Percentiles rank a stretch among this genome's conserved stretches.
Conservation (phyloP, 1,140 invertebrate species). For the Brachionus sp. region DNA sequence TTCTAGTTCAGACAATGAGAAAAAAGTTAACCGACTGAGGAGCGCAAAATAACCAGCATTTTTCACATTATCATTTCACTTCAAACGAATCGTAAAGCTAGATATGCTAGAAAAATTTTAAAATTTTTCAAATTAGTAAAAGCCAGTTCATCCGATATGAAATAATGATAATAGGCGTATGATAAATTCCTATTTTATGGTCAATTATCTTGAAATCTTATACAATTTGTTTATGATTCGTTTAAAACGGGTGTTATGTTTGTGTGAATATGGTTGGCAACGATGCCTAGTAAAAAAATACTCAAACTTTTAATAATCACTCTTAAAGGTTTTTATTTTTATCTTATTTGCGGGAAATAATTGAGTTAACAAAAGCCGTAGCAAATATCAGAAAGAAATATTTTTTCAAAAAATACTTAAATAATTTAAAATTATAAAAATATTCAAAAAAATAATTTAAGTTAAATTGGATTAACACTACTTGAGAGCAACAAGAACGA, state of each 20-base stretch:
- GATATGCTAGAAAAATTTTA: background rate
- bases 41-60: background rate
- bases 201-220: slow-evolving; percentile 4
- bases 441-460: too few species aligned
- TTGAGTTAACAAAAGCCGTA: background rate
- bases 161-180: slow-evolving; percentile 16
- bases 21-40: background rate
- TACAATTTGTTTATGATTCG: slow-evolving; percentile 10
- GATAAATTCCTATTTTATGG: background rate
- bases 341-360: background rate
- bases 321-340: background rate
- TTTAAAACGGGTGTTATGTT: background rate
- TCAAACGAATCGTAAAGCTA: slow-evolving; percentile 9
- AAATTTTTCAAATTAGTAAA: slow-evolving; percentile 11
- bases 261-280: background rate
- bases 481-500: too few species aligned
- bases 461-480: too few species aligned
- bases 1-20: background rate
- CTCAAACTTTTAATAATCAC: background rate
- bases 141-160: slow-evolving; percentile 9
- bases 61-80: slow-evolving; percentile 27
- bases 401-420: too few species aligned
- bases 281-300: background rate
- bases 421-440: too few species aligned
- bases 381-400: background rate